A percentile compares a stretch with the other conserved stretches of the same genome.
phyloP scores from a whole-genome alignment of 2,888 invertebrate species.

The Pterostichus madidus region DNA sequence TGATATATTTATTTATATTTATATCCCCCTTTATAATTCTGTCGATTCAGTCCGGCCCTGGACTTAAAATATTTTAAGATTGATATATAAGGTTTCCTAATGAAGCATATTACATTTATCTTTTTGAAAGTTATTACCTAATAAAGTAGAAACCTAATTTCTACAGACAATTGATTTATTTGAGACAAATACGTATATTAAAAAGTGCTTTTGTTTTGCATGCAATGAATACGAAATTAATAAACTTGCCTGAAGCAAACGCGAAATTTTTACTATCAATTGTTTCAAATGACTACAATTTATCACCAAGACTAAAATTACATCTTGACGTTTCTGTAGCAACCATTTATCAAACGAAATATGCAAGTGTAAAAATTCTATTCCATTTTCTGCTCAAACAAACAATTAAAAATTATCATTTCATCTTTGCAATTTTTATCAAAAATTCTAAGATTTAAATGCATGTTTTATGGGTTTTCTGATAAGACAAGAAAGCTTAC shows the following conservation, averaged over 20 bases:
- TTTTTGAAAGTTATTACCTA: slow-evolving; percentile 43
- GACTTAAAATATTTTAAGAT: slow-evolving; percentile 35
- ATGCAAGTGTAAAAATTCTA: background rate
- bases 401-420: background rate
- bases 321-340: slow-evolving; percentile 1
- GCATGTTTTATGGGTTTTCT: slow-evolving; percentile 15
- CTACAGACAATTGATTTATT: slow-evolving; percentile 45
- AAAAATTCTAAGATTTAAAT: background rate
- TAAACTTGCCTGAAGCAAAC: slow-evolving; percentile 24
- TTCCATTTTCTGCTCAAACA: background rate
- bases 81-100: slow-evolving; percentile 19
- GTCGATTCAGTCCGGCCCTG: background rate
- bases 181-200: slow-evolving; percentile 45
- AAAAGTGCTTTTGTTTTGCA: slow-evolving; percentile 48
- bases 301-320: slow-evolving; percentile 33
- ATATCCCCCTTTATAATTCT: too few relatives aligned
- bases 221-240: slow-evolving; percentile 60
- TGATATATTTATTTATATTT: too few relatives aligned
- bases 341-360: slow-evolving; percentile 30
- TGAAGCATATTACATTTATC: slow-evolving; percentile 33
- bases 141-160: slow-evolving; percentile 28
- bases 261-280: slow-evolving; percentile 48
- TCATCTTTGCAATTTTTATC: background rate
- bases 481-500: slow-evolving; percentile 5
- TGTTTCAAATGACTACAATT: slow-evolving; percentile 30